These are phyloP conservation scores for Ornithoptera alexandrae DNA, from an alignment of 2,888 invertebrate species.

Conservation along the genomic window DNA sequence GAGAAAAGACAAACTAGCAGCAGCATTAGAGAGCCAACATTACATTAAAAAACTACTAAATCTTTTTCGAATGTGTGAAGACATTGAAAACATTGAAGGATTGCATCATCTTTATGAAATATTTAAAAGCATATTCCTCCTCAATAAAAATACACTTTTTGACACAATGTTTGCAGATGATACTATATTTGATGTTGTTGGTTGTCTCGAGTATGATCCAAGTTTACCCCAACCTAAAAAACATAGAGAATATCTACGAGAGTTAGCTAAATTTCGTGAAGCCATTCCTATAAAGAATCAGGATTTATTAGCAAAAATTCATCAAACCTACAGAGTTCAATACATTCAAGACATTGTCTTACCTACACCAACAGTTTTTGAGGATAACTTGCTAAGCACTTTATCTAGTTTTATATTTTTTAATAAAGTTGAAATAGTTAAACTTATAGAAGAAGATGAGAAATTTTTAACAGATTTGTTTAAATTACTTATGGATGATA, in stretches of 20 bases:
- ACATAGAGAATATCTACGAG: conserved; percentile 97
- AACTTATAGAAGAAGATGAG: conserved; percentile 98
- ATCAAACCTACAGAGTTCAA: conserved; percentile 99
- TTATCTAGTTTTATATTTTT: conserved; percentile 99
- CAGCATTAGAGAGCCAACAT: conserved; percentile 95
- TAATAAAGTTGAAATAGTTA: conserved; percentile 99
- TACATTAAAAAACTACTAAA: conserved; percentile 97
- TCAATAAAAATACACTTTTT: conserved; percentile 98
- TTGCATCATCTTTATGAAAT: conserved; percentile 98
- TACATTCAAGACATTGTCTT: conserved; percentile 99
- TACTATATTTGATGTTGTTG: conserved; percentile 98
- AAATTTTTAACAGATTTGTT: conserved; percentile 97
- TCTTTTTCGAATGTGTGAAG: conserved; percentile 98
- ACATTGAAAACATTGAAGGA: conserved; percentile 95
- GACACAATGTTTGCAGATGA: conserved; percentile 99
- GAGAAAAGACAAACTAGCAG: conserved; percentile 95
- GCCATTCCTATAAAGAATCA: conserved; percentile 97
- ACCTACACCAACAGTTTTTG: conserved; percentile 99
- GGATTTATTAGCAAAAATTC: conserved; percentile 98
- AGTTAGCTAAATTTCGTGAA: conserved; percentile 94
- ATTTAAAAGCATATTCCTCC: conserved; percentile 98
- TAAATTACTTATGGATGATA: conserved; percentile 93
- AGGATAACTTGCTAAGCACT: conserved; percentile 98
- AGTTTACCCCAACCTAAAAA: conserved; percentile 90
- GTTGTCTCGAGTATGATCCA: conserved; percentile 99